phyloP scores from a whole-genome alignment of 2,888 invertebrate genomes.

The Drosophila trichaetosa region DNA sequence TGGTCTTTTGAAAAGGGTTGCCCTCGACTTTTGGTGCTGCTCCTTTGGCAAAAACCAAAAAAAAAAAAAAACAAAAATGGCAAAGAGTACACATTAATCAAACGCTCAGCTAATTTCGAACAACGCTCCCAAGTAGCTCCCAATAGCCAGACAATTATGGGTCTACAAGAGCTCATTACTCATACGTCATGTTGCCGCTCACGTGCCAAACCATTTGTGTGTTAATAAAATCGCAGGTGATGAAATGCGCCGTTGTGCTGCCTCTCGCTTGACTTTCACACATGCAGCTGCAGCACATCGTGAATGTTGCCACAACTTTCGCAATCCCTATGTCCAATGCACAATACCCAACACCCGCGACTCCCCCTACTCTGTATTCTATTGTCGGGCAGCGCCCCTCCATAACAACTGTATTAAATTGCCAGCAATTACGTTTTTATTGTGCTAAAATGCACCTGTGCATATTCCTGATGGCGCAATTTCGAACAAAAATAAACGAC shows the following conservation, averaged over 20 bases:
- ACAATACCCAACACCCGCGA: not conserved
- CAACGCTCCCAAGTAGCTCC: conserved; percentile 31
- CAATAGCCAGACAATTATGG: conserved; percentile 36
- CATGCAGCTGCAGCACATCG: not conserved
- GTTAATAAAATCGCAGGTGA: conserved; percentile 50
- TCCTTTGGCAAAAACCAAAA: conserved; percentile 16
- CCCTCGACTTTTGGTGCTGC: conserved; percentile 50
- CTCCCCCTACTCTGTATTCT: not conserved
- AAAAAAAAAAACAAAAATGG: conserved; percentile 38
- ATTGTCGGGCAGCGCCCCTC: not conserved
- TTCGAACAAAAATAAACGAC: conserved; percentile 81
- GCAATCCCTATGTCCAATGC: not conserved
- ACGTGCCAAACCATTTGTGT: conserved; percentile 31
- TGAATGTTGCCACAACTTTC: not conserved
- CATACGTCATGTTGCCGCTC: conserved; percentile 59
- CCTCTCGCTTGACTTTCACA: not conserved
- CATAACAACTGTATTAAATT: conserved; percentile 76
- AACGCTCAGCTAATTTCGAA: conserved; percentile 70
- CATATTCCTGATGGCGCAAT: conserved; percentile 82
- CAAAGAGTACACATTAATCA: conserved; percentile 68
- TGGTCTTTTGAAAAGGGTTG: conserved; percentile 71
- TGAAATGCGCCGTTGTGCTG: conserved; percentile 27
- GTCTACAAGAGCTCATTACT: conserved; percentile 51
- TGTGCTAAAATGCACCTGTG: conserved; percentile 81
- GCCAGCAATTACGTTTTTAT: conserved; percentile 80